Percentiles rank a stretch among this genome's conserved stretches.
These are phyloP conservation scores for Drosophila saltans DNA, from an alignment of 1,140 invertebrate genomes.

Conservation along the genomic window DNA sequence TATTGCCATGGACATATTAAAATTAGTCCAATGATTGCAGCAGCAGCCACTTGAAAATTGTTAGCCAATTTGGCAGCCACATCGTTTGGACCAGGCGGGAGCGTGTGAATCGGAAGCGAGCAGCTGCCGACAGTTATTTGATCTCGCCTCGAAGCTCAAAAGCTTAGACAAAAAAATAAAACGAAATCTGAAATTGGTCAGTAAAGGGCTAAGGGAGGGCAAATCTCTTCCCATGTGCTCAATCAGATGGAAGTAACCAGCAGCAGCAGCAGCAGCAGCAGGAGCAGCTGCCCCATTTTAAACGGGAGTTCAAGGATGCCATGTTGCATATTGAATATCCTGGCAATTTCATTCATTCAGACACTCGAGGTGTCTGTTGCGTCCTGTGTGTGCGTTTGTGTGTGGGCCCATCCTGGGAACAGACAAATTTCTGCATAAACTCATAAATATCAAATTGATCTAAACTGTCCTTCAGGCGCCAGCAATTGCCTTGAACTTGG, in stretches of 20 bases:
- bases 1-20: conserved; percentile 78
- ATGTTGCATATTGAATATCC: conserved; percentile 66
- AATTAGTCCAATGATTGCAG: conserved; percentile 81
- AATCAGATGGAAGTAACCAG: conserved; percentile 64
- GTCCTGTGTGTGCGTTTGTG: conserved; percentile 26
- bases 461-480: conserved; percentile 70
- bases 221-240: conserved; percentile 62
- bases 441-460: conserved; percentile 81
- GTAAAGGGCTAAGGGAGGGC: background rate
- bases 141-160: conserved; percentile 47
- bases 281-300: conserved; percentile 40
- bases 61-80: conserved; percentile 68
- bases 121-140: conserved; percentile 74
- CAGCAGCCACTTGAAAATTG: conserved; percentile 69
- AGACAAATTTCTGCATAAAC: conserved; percentile 82
- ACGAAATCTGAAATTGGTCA: too few species aligned
- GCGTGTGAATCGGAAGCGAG: conserved; percentile 54
- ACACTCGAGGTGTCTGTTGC: conserved; percentile 9
- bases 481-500: conserved; percentile 69
- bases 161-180: conserved; percentile 55
- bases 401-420: conserved; percentile 61
- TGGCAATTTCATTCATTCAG: conserved; percentile 40
- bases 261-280: conserved; percentile 44
- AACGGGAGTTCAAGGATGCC: conserved; percentile 69
- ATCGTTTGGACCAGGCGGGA: conserved; percentile 34